These are phyloP conservation scores for Acholoe squamosa DNA, from an alignment of 2,888 invertebrate genomes.

Conservation along the genomic window DNA sequence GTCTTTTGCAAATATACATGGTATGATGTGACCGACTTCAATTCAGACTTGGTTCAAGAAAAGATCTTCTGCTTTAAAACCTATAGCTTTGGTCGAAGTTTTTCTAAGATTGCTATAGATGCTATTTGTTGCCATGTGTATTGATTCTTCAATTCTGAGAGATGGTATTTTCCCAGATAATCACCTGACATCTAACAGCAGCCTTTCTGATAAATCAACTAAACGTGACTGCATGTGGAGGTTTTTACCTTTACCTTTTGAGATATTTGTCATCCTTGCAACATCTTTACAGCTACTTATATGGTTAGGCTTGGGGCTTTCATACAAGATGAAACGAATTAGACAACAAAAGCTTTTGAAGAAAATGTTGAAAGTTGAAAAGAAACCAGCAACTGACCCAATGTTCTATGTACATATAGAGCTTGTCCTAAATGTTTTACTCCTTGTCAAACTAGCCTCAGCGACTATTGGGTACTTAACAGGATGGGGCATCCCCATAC, in stretches of 20 bases:
- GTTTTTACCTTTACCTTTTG: background rate
- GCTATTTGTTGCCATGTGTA: background rate
- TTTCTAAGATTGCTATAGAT: background rate
- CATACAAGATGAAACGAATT: background rate
- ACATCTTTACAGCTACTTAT: no score
- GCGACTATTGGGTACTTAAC: background rate
- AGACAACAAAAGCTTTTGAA: background rate
- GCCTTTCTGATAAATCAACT: background rate
- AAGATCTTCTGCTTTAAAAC: background rate
- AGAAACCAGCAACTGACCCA: background rate
- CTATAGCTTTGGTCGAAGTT: background rate
- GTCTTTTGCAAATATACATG: background rate
- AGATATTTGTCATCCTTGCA: background rate
- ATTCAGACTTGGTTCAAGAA: background rate
- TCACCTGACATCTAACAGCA: background rate
- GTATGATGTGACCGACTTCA: conserved; percentile 10
- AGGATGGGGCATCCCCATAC: background rate
- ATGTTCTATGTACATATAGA: background rate
- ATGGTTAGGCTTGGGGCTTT: background rate
- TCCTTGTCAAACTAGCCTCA: background rate
- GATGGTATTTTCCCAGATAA: background rate
- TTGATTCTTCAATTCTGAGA: background rate
- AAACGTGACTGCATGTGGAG: background rate
- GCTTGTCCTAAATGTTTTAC: background rate
- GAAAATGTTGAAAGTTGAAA: background rate